Evolutionary conservation across 53 echinoderm and acorn worm species (phyloP).

Genomic region (Zoroaster sp.): DNA sequence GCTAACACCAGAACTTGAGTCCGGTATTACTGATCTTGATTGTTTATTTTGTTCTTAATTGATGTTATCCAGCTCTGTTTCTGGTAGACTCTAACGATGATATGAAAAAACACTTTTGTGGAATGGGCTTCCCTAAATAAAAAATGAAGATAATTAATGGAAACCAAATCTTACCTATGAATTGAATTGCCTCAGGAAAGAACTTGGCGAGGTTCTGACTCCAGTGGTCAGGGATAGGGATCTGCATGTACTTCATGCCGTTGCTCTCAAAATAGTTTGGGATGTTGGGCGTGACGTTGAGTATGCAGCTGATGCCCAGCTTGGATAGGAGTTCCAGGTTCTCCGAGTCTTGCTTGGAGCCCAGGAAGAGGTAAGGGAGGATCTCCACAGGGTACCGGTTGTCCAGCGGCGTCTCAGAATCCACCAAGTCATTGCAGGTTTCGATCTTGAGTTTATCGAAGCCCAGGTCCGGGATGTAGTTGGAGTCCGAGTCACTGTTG

Average conservation of each 20-base stretch:
- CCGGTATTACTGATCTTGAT: too few species aligned
- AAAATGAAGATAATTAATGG: too few species aligned
- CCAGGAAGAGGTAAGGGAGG: conserved; percentile 90
- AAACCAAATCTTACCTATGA: conserved; percentile 92
- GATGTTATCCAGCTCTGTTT: too few species aligned
- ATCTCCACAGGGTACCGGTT: conserved; percentile 94
- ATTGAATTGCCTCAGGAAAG: conserved; percentile 96
- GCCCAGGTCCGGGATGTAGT: conserved; percentile 77
- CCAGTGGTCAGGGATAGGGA: conserved; percentile 92
- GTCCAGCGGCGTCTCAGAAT: conserved; percentile 89
- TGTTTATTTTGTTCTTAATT: too few species aligned
- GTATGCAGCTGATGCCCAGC: conserved; percentile 78
- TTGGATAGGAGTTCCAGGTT: conserved; percentile 83
- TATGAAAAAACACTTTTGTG: too few species aligned
- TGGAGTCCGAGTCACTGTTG: conserved; percentile 71
- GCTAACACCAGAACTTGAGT: too few species aligned
- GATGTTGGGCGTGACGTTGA: conserved; percentile 98
- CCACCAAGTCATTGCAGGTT: conserved; percentile 52
- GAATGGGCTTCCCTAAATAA: too few species aligned
- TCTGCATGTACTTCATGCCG: conserved; percentile 94
- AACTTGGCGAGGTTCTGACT: conserved; percentile 94
- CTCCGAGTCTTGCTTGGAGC: conserved; percentile 91
- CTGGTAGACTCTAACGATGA: too few species aligned
- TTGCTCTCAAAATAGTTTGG: conserved; percentile 94
- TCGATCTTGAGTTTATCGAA: conserved; percentile 91